These are phyloP conservation scores for Helicoverpa zea DNA, from an alignment of 1,140 invertebrate species.

Conservation along the genomic window DNA sequence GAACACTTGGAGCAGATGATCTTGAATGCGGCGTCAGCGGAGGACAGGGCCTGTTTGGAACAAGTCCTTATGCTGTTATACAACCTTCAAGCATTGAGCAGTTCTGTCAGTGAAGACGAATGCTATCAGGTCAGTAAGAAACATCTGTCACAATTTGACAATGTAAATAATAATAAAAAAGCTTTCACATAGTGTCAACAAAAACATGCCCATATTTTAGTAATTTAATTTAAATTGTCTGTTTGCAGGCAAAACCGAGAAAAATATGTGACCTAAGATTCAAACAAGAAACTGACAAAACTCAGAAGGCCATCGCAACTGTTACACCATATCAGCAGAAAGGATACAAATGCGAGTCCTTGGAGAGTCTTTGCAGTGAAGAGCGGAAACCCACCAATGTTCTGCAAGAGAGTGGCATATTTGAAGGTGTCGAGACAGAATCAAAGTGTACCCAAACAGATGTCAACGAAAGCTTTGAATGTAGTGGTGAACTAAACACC, in stretches of 20 bases:
- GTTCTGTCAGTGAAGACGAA: conserved; percentile 84
- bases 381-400: conserved; percentile 79
- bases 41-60: conserved; percentile 87
- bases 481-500: conserved; percentile 83
- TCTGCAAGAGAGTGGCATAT: conserved; percentile 90
- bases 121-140: conserved; percentile 76
- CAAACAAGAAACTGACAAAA: conserved; percentile 79
- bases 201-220: background rate
- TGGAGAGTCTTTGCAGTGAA: conserved; percentile 76
- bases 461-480: conserved; percentile 82
- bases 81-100: conserved; percentile 86
- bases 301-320: conserved; percentile 84
- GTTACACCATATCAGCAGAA: conserved; percentile 85
- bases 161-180: conserved; percentile 31
- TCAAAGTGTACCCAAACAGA: conserved; percentile 87
- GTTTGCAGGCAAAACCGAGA: conserved; percentile 78
- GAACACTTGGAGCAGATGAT: conserved; percentile 84
- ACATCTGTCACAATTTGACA: conserved; percentile 27
- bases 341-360: conserved; percentile 78
- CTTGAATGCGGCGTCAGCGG: conserved; percentile 82
- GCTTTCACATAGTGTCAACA: background rate
- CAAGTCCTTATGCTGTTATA: conserved; percentile 87
- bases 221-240: conserved; percentile 53
- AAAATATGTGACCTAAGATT: conserved; percentile 79
- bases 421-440: conserved; percentile 87